Evolutionary conservation across 2,113 vertebrate genomes (phyloP).

Genomic region (Gasterosteus aculeatus): DNA sequence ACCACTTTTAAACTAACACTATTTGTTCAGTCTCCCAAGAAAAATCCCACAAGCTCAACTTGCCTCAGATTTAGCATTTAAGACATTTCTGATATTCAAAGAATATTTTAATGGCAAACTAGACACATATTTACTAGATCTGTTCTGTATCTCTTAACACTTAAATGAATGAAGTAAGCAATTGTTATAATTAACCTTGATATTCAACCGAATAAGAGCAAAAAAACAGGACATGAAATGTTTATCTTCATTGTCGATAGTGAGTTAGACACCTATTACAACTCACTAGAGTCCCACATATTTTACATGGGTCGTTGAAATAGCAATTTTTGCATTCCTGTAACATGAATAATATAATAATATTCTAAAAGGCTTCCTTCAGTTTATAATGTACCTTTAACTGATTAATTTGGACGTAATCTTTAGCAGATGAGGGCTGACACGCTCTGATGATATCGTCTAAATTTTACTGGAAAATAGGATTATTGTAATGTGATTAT

Average conservation of each 20-base stretch:
- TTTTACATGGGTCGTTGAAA: background rate
- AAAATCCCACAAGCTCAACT: background rate
- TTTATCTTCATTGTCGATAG: background rate
- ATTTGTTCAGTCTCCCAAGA: background rate
- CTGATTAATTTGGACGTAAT: background rate
- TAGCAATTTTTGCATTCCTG: background rate
- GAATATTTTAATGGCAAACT: too few species aligned
- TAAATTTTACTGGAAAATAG: background rate
- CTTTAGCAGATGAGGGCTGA: background rate
- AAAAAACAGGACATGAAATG: background rate
- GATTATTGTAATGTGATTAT: background rate
- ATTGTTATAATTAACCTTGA: too few species aligned
- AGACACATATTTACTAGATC: too few species aligned
- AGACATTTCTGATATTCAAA: too few species aligned
- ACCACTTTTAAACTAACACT: background rate
- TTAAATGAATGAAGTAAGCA: background rate
- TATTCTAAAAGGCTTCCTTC: background rate
- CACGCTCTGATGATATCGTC: too few species aligned
- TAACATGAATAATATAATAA: background rate
- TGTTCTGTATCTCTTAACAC: too few species aligned
- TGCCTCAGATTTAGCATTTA: too few species aligned
- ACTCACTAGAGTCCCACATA: background rate
- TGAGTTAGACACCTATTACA: background rate
- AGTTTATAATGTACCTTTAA: background rate
- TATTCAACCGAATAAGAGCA: too few species aligned